Conservation (phyloP, 30 jellyfish, hydroid and myxozoan genomes). For the Cassiopea xamachana region DNA sequence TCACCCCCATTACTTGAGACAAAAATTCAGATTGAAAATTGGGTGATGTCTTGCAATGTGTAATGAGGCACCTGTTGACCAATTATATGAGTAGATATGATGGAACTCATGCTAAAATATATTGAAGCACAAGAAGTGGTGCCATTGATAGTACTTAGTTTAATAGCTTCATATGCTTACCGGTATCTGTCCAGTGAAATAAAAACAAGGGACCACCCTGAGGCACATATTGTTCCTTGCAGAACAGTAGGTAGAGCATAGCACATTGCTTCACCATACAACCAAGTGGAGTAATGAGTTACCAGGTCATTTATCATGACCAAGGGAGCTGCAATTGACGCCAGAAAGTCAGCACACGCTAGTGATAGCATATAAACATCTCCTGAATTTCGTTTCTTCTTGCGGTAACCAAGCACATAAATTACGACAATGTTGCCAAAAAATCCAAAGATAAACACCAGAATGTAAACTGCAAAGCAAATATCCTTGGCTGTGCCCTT, state of each 20-base stretch:
- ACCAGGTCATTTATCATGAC: conserved; percentile 36
- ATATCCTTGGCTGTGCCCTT: conserved; percentile 17
- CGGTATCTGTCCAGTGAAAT: conserved; percentile 70
- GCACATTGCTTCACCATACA: conserved; percentile 62
- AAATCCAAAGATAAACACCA: conserved; percentile 40
- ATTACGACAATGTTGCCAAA: conserved; percentile 65
- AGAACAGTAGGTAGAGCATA: conserved; percentile 37
- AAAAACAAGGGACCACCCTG: conserved; percentile 57
- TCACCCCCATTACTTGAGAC: too few species aligned
- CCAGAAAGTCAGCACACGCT: conserved; percentile 56
- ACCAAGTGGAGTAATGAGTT: conserved; percentile 37
- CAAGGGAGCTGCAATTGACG: conserved; percentile 45
- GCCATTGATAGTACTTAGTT: neutral
- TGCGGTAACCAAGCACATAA: conserved; percentile 54
- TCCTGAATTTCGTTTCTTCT: conserved; percentile 46
- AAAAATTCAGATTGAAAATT: too few species aligned
- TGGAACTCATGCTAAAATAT: too few species aligned
- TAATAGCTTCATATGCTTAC: neutral
- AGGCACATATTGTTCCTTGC: conserved; percentile 29
- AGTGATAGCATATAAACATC: conserved; percentile 55
- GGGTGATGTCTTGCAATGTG: too few species aligned
- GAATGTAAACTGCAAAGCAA: conserved; percentile 22
- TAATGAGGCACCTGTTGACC: too few species aligned
- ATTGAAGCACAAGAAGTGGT: neutral
- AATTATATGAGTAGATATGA: too few species aligned